phyloP scores from a whole-genome alignment of 2,888 invertebrate genomes.

The Amphipoea lucens region DNA sequence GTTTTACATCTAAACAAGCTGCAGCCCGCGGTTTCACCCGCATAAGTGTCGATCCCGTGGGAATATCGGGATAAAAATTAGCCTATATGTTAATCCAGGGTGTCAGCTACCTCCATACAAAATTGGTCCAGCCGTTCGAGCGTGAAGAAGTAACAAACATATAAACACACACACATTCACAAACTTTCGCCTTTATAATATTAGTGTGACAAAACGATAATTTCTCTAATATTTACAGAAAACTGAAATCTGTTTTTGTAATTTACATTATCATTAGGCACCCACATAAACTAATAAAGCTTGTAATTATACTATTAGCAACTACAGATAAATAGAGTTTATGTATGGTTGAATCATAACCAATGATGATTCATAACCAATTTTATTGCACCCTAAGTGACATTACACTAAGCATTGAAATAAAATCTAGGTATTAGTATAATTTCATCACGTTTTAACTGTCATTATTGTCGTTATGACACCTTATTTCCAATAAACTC shows the following conservation, averaged over 20 bases:
- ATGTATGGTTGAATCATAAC: background rate
- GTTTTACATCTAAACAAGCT: background rate
- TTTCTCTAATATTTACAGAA: background rate
- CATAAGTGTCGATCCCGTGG: no score
- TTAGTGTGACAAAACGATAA: no score
- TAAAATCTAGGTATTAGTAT: conserved; percentile 22
- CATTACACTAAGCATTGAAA: conserved; percentile 3
- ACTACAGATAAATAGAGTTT: background rate
- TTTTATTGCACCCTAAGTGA: background rate
- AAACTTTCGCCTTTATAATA: no score
- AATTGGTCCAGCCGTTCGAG: no score
- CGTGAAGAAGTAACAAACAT: no score
- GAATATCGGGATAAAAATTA: no score
- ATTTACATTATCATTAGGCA: background rate
- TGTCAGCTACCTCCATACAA: no score
- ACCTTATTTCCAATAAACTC: conserved; percentile 40
- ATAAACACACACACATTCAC: no score
- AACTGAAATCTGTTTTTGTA: background rate
- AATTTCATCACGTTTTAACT: conserved; percentile 21
- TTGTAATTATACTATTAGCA: background rate
- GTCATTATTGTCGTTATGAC: conserved; percentile 12
- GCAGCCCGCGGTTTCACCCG: no score
- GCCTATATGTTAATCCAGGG: no score
- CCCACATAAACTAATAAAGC: background rate
- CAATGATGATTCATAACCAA: background rate